Evolutionary conservation across 2,797 vertebrate genomes (phyloP), one percentile per base, ranked within the genome.

Genomic region (Limosa lapponica): DNA sequence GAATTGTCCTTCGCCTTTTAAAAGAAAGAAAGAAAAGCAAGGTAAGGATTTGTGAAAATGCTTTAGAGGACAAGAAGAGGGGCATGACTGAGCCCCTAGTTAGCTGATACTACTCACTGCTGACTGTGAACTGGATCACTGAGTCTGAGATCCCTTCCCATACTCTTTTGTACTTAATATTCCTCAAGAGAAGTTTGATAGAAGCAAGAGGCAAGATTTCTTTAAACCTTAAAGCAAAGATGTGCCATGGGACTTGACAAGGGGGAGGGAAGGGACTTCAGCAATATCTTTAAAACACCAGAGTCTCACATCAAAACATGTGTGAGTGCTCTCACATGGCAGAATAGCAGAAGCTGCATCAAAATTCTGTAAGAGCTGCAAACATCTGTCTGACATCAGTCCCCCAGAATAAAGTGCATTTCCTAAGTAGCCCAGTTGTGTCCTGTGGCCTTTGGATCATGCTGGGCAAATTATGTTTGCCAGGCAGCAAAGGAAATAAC

Each of bases 1-100:
- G 97, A 97, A 69, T 19, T 97, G 98, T 25, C 96, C 96, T 48
- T 96, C 96, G 0, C 59, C 77, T 61, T 96, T 97, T 85, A 96
- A 95, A 87, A 98, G 96, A 51, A 98, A 97, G 90, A 98, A 97
- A 71, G 95, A 94, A 92, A 96, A 96, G 67, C 90, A 90, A 96
- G 98, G 98, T 98, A 97, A 96, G 95, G 51, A 17, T 44, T 13
- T 41, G 28, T 22, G 54, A 23, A 13, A 43, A 2, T 14, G 19
- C 55, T 66, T 30, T 39, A 69, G 39, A 41, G 44, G 20, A 37
- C 48, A 65, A 77, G 71, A 58, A 89, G 18, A 55, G 39, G 41
- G 25, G 27, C 43, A 44, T 13, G 64, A 71, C 32, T 69, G 58
- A 79, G 55, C 11, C 20, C 39, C 36, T 25, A 22, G 41, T 11